phyloP scores from a whole-genome alignment of 2,113 vertebrate species.

The Agapornis roseicollis region DNA sequence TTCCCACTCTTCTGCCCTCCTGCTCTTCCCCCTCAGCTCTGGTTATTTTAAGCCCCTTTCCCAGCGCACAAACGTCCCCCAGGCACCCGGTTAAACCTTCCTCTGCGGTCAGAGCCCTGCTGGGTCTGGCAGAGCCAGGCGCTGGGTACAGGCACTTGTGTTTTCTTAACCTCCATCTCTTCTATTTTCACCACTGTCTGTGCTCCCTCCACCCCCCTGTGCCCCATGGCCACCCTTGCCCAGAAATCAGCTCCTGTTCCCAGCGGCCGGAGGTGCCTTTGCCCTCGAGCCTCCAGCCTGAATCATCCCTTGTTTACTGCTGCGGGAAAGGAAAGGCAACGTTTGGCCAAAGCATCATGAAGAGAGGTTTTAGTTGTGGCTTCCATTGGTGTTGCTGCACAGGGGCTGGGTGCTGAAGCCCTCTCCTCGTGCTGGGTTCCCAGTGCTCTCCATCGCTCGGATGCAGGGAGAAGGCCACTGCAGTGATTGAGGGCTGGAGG shows the following conservation, averaged over 20 bases:
- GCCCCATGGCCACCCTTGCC: not conserved
- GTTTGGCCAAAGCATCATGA: not conserved
- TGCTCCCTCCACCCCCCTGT: not conserved
- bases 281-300: constrained; percentile 50
- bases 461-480: not conserved
- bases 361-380: not conserved
- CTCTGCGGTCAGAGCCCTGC: not conserved
- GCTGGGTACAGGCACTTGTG: fast-evolving
- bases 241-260: constrained; percentile 58
- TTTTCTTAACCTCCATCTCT: not conserved
- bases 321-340: not conserved
- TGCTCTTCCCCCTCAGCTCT: not conserved
- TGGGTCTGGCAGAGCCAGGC: not conserved
- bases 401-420: not conserved
- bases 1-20: not conserved
- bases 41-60: not conserved
- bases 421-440: not conserved
- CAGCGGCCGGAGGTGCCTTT: not conserved
- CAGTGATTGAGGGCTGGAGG: not conserved
- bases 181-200: not conserved
- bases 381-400: not conserved
- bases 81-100: not conserved
- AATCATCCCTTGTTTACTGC: constrained; percentile 63
- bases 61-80: fast-evolving
- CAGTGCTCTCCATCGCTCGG: not conserved